A percentile compares a stretch with the other conserved stretches of the same genome.
phyloP scores from a whole-genome alignment of 2,797 vertebrate species.

The Phalloptychus januarius region DNA sequence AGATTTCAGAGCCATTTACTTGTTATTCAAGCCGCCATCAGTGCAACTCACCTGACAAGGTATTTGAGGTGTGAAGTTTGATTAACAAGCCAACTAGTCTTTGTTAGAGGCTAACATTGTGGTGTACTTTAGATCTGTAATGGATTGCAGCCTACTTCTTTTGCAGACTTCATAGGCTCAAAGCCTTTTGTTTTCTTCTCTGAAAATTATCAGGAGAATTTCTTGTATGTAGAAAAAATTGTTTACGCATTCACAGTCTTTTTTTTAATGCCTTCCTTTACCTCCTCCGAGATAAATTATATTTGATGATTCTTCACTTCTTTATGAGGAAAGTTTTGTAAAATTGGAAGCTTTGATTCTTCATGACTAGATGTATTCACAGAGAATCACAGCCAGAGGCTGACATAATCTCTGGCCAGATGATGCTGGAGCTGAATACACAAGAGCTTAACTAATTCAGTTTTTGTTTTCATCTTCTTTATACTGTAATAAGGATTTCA shows the following conservation, averaged over 20 bases:
- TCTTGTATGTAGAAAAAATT: background rate
- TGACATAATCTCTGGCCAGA: slow-evolving; percentile 35
- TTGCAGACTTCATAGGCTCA: slow-evolving; percentile 29
- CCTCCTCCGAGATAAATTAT: slow-evolving; percentile 40
- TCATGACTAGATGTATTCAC: slow-evolving; percentile 29
- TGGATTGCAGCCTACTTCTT: slow-evolving; percentile 42
- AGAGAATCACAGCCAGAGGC: slow-evolving; percentile 44
- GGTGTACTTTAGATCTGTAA: slow-evolving; percentile 53
- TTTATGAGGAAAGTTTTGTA: slow-evolving; percentile 45
- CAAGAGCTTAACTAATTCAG: slow-evolving; percentile 14
- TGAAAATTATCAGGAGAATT: slow-evolving; percentile 8
- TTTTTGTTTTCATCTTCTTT: slow-evolving; percentile 23
- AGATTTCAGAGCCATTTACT: slow-evolving; percentile 50
- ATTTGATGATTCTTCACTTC: slow-evolving; percentile 47
- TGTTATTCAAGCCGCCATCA: background rate
- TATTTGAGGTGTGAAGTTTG: slow-evolving; percentile 38
- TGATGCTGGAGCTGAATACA: slow-evolving; percentile 21
- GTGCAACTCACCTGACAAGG: background rate
- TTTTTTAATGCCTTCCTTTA: slow-evolving; percentile 15
- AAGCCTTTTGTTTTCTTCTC: slow-evolving; percentile 26
- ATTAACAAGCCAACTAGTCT: slow-evolving; percentile 28
- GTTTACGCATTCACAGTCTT: background rate
- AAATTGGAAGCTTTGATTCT: slow-evolving; percentile 39
- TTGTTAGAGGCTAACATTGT: slow-evolving; percentile 35
- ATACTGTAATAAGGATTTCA: slow-evolving; percentile 6